phyloP scores from a whole-genome alignment of 2,888 invertebrate genomes.

The Amphiduros pacificus region DNA sequence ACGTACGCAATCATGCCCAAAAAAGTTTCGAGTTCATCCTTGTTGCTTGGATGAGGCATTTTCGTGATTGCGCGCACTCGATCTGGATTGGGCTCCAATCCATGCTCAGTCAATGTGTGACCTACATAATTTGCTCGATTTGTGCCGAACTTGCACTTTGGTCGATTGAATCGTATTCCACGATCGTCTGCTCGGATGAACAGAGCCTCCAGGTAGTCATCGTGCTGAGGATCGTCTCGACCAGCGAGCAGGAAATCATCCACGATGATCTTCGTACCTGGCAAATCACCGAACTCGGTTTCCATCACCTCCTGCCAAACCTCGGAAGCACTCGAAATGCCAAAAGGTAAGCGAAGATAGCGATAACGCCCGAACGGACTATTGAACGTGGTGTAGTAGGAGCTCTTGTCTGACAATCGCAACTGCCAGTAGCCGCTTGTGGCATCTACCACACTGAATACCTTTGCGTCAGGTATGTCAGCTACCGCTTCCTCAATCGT shows the following conservation, averaged over 20 bases:
- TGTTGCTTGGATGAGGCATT: neutral
- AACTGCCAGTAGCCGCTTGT: conserved; percentile 17
- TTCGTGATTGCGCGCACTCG: neutral
- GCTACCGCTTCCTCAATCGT: too few relatives aligned
- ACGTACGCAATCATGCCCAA: conserved; percentile 29
- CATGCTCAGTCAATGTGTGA: neutral
- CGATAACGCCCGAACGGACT: conserved; percentile 27
- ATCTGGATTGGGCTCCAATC: too few relatives aligned
- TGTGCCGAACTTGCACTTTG: neutral
- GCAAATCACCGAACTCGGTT: conserved; percentile 4
- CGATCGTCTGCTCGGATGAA: neutral
- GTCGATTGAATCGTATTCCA: neutral
- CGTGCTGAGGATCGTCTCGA: neutral
- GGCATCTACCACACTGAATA: conserved; percentile 30
- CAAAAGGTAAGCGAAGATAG: conserved; percentile 29
- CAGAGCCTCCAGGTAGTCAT: neutral
- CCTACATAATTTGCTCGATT: neutral
- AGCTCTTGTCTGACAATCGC: conserved; percentile 15
- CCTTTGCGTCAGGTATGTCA: conserved; percentile 22
- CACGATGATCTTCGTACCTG: neutral
- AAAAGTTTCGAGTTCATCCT: conserved; percentile 22
- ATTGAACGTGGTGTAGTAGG: conserved; percentile 28
- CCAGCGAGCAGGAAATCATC: neutral
- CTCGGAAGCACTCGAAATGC: conserved; percentile 24
- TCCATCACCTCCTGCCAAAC: conserved; percentile 27